Base-by-base conservation (phyloP, 2,113 vertebrate species). In the Phaethornis superciliosus region DNA sequence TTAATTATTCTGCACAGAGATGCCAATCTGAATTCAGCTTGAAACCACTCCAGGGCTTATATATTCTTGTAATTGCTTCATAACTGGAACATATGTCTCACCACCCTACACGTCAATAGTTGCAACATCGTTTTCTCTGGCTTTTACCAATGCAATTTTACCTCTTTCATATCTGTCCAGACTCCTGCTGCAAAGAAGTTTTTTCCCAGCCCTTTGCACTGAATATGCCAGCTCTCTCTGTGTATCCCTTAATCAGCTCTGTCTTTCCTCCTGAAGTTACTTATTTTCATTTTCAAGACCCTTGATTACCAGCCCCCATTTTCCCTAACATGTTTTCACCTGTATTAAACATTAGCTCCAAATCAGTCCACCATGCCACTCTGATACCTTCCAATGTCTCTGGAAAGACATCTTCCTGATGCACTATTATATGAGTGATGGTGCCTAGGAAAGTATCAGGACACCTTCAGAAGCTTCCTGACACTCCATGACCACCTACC, bases 1-100 rank as follows among this genome's bases (percentile, higher is more conserved):
- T 74, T 93, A 95, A 90, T 94, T 88, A 64, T 75, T 75, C 56
- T 52, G 27, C 62, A 30, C 23, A 33, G 76, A 93, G 86, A 86
- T 93, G 60, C 64, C 52, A 64, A 84, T 68, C 71, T 88, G 72
- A 92, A 88, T 75, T 88, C 33, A 84, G 23, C 80, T 56, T 78
- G 94, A 86, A 97, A 90, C 79, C 76, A 95, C 89, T 95, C 88
- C 88, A 42, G 92, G 89, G 95, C 76, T 95, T 88, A 95, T 96
- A 93, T 96, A 96, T 95, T 93, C 85, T 81, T 88, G 82, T 49
- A 94, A 93, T 95, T 96, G 92, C 83, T 96, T 93, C 92, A 90
- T 78, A 81, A 96, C 94, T 47, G 76, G 92, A 96, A 96, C 83
- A 67, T 95, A 92, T 94, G 95, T 81, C 91, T 95, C 94, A 95